phyloP scores from a whole-genome alignment of 2,797 vertebrate species.

The Otus scops region DNA sequence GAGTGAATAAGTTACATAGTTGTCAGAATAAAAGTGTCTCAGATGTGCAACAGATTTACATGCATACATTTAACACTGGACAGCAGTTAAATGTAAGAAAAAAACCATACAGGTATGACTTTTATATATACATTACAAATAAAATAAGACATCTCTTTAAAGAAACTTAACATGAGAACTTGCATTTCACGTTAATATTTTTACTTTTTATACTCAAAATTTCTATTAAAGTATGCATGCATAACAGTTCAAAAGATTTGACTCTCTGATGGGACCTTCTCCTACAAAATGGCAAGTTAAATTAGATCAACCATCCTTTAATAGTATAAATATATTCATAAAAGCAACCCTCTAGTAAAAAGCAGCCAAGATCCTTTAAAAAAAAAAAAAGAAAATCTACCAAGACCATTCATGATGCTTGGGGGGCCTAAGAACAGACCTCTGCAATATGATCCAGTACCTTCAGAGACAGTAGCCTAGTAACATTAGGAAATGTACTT shows the following conservation, averaged over 20 bases:
- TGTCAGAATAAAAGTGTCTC: constrained; percentile 87
- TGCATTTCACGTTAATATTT: constrained; percentile 65
- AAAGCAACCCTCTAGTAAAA: constrained; percentile 88
- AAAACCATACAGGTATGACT: constrained; percentile 48
- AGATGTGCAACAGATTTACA: constrained; percentile 90
- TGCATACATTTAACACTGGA: constrained; percentile 84
- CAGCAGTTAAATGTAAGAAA: constrained; percentile 71
- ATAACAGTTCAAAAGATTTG: constrained; percentile 80
- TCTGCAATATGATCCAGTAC: constrained; percentile 77
- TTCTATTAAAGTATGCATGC: constrained; percentile 88
- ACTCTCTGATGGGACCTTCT: constrained; percentile 60
- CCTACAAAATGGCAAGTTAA: constrained; percentile 80
- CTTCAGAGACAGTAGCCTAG: constrained; percentile 87
- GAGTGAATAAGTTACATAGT: constrained; percentile 83
- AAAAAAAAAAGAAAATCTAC: neutral
- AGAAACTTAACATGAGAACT: constrained; percentile 68
- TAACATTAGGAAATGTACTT: constrained; percentile 84
- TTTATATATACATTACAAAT: constrained; percentile 79
- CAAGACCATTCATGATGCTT: constrained; percentile 69
- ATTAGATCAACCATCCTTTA: constrained; percentile 77
- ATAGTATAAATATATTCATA: constrained; percentile 83
- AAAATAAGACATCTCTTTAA: constrained; percentile 70
- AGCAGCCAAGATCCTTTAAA: constrained; percentile 77
- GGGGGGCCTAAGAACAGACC: constrained; percentile 76
- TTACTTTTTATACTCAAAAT: constrained; percentile 78